phyloP scores from a whole-genome alignment of 2,888 invertebrate genomes.

The Cryptocheilus praepositus region DNA sequence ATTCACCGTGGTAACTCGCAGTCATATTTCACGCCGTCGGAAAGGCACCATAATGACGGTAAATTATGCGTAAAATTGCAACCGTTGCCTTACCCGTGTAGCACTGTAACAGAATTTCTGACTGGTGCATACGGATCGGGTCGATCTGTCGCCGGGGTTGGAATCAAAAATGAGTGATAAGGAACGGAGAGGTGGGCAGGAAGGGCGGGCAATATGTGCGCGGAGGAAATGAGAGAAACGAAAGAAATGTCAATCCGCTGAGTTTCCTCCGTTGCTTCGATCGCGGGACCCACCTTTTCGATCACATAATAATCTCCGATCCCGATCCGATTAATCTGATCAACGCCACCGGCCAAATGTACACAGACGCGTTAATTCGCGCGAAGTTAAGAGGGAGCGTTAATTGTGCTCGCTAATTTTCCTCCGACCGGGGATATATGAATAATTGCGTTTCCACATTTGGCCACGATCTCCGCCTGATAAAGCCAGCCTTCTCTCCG shows the following conservation, averaged over 20 bases:
- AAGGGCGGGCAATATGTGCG: neutral
- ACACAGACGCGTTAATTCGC: conserved; percentile 14
- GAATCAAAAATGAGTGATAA: neutral
- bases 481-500: too few species aligned
- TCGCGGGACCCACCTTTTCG: neutral
- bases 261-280: conserved; percentile 9
- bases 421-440: conserved; percentile 22
- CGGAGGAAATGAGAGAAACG: neutral
- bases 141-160: neutral
- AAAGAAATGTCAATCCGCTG: too few species aligned
- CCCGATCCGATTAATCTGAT: conserved; percentile 35
- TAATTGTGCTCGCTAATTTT: conserved; percentile 48
- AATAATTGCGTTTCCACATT: conserved; percentile 42
- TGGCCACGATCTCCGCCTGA: neutral
- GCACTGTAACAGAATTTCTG: conserved; percentile 26
- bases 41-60: conserved; percentile 37
- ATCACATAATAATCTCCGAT: neutral
- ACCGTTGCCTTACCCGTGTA: conserved; percentile 16
- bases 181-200: neutral
- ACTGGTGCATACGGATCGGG: neutral
- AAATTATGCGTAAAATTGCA: conserved; percentile 48
- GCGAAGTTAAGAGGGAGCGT: conserved; percentile 36
- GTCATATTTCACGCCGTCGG: conserved; percentile 46
- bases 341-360: conserved; percentile 16
- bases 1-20: conserved; percentile 48